Evolutionary conservation across 2,797 vertebrate genomes (phyloP), one percentile per base, ranked within the genome.

Genomic region (Crax fasciolata): DNA sequence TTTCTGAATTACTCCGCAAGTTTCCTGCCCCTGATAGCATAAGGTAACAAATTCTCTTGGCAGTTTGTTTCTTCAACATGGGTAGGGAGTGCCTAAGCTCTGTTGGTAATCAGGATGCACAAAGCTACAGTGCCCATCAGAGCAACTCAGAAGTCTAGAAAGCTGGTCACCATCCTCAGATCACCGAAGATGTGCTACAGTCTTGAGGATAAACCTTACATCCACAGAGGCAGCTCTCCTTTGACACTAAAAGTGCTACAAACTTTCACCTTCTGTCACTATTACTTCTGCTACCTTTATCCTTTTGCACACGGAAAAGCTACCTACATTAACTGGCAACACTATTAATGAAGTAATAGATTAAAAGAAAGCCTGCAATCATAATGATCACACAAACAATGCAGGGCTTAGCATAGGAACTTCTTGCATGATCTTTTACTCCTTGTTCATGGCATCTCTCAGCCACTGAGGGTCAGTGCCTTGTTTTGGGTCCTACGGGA

Each of bases 341-440:
- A n/a, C 38, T 0, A 0, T 49, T 90, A 77, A 96, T 10, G 9
- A 92, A 70, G 66, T 28, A 61, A 65, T 1, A 74, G n/a, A 38
- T 30, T 49, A 25, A 11, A 13, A 18, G 54, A 90, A 76, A 66
- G 27, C 20, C 38, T 71, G 62, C 58, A 71, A 30, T 9, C 0
- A 1, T 41, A 89, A n/a, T 30, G 67, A 23, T 25, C 58, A 76
- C 71, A 28, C 3, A 55, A 46, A 62, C 52, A 83, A 41, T 20
- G 6, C 48, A 1, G 1, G 30, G 46, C 35, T 75, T 13, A 30
- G 72, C 62, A 38, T 0, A 0, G 21, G 10, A 70, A 54, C 9
- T 71, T 63, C 20, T 27, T 4, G 2, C 9, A 8, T 20, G 24
- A 20, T 43, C 65, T 66, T 52, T 43, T 44, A 28, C 27, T 44